Evolutionary conservation across 92 coral and sea anemone species (phyloP), one percentile per base, ranked within the genome.

Genomic region (Hydrozoanthus gracilis): DNA sequence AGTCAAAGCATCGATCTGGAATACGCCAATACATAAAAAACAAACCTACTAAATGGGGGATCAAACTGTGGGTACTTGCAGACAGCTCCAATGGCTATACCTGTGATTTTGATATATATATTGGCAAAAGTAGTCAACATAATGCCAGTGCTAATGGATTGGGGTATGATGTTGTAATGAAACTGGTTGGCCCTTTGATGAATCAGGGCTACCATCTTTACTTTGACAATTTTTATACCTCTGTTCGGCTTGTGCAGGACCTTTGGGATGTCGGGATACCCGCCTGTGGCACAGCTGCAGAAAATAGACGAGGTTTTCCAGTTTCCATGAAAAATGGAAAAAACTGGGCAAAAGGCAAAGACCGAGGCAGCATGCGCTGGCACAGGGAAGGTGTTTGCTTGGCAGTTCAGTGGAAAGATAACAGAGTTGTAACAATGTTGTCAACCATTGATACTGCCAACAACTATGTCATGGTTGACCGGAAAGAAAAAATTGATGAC

Each of bases 391-490:
- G 90, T 12, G 68, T 47, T 66, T 71, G 86, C 15, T 83, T 93
- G 60, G 84, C 88, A n/a, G 62, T 45, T 10, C 96, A 91, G 68
- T 93, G 96, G 96, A 69, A 83, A 52, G 92, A 91, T 87, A 86
- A 88, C 76, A 55, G 91, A 84, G 87, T 91, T 73, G 92, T 90
- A 18, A 91, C 90, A 13, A 83, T 91, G 2, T 78, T 91, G 50
- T n/a, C n/a, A n/a, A n/a, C n/a, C n/a, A n/a, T n/a, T n/a, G n/a
- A n/a, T n/a, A n/a, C n/a, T n/a, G n/a, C n/a, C n/a, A n/a, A n/a
- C n/a, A n/a, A n/a, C n/a, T n/a, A n/a, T n/a, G n/a, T n/a, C n/a
- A n/a, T n/a, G n/a, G n/a, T n/a, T n/a, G n/a, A n/a, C n/a, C n/a
- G n/a, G n/a, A n/a, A n/a, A n/a, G n/a, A n/a, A n/a, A n/a, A n/a